Percentiles rank a stretch among this genome's conserved stretches.
Conservation (phyloP, 2,888 invertebrate species). For the Eulithis testata region DNA sequence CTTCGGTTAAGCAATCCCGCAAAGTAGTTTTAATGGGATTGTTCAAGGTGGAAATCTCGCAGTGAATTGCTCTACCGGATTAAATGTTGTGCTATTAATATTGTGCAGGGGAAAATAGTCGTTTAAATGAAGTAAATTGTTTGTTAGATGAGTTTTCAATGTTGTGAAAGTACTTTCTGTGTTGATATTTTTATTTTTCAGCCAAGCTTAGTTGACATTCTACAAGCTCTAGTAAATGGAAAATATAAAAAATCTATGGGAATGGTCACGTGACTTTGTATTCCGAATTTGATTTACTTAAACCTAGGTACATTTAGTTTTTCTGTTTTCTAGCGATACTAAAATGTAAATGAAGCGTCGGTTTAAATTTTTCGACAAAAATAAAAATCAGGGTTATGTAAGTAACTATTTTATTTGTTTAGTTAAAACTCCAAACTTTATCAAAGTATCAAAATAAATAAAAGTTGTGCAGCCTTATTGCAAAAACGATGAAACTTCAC, state of each 20-base stretch:
- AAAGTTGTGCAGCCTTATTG: slow-evolving; percentile 1
- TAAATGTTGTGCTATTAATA: slow-evolving; percentile 39
- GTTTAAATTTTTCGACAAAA: too few species aligned
- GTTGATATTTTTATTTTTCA: too few species aligned
- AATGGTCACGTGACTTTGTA: too few species aligned
- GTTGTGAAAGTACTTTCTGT: background rate
- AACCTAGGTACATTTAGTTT: too few species aligned
- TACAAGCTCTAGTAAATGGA: too few species aligned
- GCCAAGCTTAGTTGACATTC: too few species aligned
- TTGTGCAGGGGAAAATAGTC: slow-evolving; percentile 18
- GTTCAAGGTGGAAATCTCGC: slow-evolving; percentile 38
- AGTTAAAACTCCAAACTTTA: background rate
- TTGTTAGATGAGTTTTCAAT: background rate
- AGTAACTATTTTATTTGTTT: background rate
- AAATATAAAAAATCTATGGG: too few species aligned
- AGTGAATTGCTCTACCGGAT: slow-evolving; percentile 30
- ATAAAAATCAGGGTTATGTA: too few species aligned
- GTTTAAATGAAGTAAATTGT: slow-evolving; percentile 22
- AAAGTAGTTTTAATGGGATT: slow-evolving; percentile 49
- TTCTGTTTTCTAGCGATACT: too few species aligned
- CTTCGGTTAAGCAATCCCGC: slow-evolving; percentile 59
- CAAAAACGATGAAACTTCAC: slow-evolving; percentile 26
- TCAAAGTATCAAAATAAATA: slow-evolving; percentile 2
- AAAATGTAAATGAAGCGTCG: too few species aligned
- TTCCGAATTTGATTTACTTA: too few species aligned